Conservation (phyloP, 64 coral and sea anemone genomes). For the Astreopora myriophthalma region DNA sequence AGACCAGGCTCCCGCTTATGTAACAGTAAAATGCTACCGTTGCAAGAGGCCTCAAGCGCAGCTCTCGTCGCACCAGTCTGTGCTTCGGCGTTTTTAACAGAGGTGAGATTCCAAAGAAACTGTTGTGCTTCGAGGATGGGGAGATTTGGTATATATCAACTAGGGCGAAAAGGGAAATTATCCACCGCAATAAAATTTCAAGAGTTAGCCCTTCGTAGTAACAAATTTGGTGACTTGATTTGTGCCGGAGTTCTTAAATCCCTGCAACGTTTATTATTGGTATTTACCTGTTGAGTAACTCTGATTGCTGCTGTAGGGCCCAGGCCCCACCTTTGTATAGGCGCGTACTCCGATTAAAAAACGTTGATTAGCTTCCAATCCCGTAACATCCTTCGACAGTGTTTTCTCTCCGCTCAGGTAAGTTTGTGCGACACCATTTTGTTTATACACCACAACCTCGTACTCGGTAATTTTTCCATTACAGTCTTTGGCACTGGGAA, state of each 20-base stretch:
- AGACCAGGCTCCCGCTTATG: too few relatives aligned
- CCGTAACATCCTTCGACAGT: slow-evolving; percentile 44
- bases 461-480: slow-evolving; percentile 64
- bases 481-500: slow-evolving; percentile 28
- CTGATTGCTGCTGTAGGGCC: slow-evolving; percentile 33
- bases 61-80: too few relatives aligned
- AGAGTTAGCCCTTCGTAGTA: too few relatives aligned
- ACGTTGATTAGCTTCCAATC: slow-evolving; percentile 4
- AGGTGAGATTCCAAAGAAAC: too few relatives aligned
- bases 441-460: slow-evolving; percentile 26
- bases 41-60: too few relatives aligned
- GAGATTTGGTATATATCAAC: too few relatives aligned
- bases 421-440: not conserved
- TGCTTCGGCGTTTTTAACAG: too few relatives aligned
- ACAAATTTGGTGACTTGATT: too few relatives aligned
- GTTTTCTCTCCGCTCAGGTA: slow-evolving; percentile 5
- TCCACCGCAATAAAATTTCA: too few relatives aligned
- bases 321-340: slow-evolving; percentile 50
- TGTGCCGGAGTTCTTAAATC: not conserved
- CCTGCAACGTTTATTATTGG: not conserved
- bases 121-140: too few relatives aligned
- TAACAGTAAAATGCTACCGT: too few relatives aligned
- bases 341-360: slow-evolving; percentile 54
- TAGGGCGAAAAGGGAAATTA: too few relatives aligned
- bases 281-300: not conserved